A percentile compares a stretch with the other conserved stretches of the same genome.
Conservation (phyloP, 1,140 invertebrate genomes). For the Drosophila navojoa region DNA sequence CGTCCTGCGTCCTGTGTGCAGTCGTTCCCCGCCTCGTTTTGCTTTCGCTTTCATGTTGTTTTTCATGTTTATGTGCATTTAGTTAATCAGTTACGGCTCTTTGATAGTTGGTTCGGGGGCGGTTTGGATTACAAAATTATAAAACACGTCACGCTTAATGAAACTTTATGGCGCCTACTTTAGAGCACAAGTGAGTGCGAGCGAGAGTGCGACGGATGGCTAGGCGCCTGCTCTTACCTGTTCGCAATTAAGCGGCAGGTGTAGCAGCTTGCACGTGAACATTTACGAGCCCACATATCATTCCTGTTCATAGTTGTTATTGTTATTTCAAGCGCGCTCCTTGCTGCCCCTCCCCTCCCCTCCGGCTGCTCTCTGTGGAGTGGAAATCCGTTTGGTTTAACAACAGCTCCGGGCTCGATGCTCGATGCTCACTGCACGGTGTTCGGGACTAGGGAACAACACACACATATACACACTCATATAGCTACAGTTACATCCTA, state of each 20-base stretch:
- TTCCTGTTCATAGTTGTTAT: conserved; percentile 57
- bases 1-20: not conserved
- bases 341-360: not conserved
- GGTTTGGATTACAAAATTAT: conserved; percentile 44
- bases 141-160: conserved; percentile 73
- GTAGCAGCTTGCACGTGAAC: conserved; percentile 36
- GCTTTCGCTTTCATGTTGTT: conserved; percentile 32
- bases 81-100: conserved; percentile 77
- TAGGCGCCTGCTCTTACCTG: conserved; percentile 43
- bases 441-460: conserved; percentile 11
- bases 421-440: conserved; percentile 3
- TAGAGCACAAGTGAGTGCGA: conserved; percentile 1
- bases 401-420: conserved; percentile 40
- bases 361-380: conserved; percentile 21
- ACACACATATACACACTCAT: conserved; percentile 14
- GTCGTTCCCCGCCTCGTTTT: not conserved
- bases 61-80: conserved; percentile 67
- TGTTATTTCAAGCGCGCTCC: conserved; percentile 63
- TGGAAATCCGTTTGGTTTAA: conserved; percentile 67
- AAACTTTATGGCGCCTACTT: conserved; percentile 72
- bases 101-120: conserved; percentile 37
- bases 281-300: conserved; percentile 69
- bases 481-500: conserved; percentile 22
- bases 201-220: not conserved
- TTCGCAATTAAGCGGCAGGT: conserved; percentile 74